Evolutionary conservation across 2,797 vertebrate genomes (phyloP).

Genomic region (Aplochiton taeniatus): DNA sequence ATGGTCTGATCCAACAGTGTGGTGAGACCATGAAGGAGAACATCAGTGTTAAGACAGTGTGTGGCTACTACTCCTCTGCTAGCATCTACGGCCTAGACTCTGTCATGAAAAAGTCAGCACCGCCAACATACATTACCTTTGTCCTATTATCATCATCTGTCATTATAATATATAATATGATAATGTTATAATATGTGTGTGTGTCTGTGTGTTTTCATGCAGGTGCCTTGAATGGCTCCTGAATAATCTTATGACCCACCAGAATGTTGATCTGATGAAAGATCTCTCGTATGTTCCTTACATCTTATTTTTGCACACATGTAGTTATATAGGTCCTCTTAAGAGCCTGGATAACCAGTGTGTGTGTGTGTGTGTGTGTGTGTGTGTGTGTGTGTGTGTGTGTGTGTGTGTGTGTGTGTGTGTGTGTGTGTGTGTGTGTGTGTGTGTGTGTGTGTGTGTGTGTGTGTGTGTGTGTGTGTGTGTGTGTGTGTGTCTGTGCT

Average conservation of each 20-base stretch:
- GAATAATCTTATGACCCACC: slow-evolving; percentile 98
- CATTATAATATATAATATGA: neutral
- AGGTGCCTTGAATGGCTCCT: slow-evolving; percentile 98
- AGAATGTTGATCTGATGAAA: slow-evolving; percentile 94
- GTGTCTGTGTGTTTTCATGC: slow-evolving; percentile 31
- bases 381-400: slow-evolving; percentile 17
- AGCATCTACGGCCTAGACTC: slow-evolving; percentile 92
- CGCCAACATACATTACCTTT: too few species aligned
- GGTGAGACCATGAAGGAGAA: slow-evolving; percentile 99
- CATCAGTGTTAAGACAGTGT: slow-evolving; percentile 90
- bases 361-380: slow-evolving; percentile 1
- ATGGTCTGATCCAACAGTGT: slow-evolving; percentile 95
- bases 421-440: slow-evolving; percentile 14
- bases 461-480: neutral
- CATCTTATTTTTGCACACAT: neutral
- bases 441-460: slow-evolving; percentile 10
- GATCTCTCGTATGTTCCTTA: slow-evolving; percentile 84
- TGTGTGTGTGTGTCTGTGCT: slow-evolving; percentile 7
- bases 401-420: slow-evolving; percentile 17
- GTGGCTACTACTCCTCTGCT: slow-evolving; percentile 88
- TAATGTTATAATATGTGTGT: too few species aligned
- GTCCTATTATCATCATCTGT: too few species aligned
- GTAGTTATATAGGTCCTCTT: too few species aligned
- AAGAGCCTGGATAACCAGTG: too few species aligned
- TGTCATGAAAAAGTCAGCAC: slow-evolving; percentile 92